Base-by-base conservation (phyloP, 2,888 invertebrate genomes). In the Ceramica pisi region DNA sequence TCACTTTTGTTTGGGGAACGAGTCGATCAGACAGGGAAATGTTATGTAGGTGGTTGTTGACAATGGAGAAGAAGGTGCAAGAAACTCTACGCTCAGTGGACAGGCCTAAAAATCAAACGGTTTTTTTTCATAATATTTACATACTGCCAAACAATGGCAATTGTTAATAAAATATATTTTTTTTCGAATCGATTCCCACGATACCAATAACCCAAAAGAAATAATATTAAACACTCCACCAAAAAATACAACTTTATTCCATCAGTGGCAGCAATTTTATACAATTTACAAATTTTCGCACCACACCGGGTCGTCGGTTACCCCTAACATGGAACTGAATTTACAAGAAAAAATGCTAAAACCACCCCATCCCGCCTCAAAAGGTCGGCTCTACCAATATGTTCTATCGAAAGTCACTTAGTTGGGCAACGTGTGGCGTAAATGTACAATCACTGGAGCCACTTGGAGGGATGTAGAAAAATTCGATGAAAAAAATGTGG, bases 371-470 rank as follows among this genome's bases (percentile, higher is more conserved):
- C 72, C 78, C 90, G 86, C 89, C 88, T 78, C 75, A 86, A 91
- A 91, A 90, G 92, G 90, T 88, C 90, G 87, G 84, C 78, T 72
- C 85, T 9, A 85, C 89, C 93, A 93, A 94, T 94, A 93, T 94
- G 94, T 93, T 93, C 92, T 85, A 94, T 94, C 88, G 91, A 93
- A 94, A 94, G 91, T 94, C 94, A 92, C 94, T 95, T 95, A 94
- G 92, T 87, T 87, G 82, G 84, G 87, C 81, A 84, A 89, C 88
- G 89, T 83, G 82, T 88, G 82, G 83, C 73, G 61, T 67, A 78
- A 87, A 83, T 86, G 86, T 87, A 84, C 86, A 86, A 84, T 86
- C 86, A 82, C 86, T 87, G 83, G 85, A 80, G 84, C 81, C 83
- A 86, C 86, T 86, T 84, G 78, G 69, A 85, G 72, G 71, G 74